Evolutionary conservation across 2,888 invertebrate species (phyloP).

Genomic region (Lamellibrachia satsuma): DNA sequence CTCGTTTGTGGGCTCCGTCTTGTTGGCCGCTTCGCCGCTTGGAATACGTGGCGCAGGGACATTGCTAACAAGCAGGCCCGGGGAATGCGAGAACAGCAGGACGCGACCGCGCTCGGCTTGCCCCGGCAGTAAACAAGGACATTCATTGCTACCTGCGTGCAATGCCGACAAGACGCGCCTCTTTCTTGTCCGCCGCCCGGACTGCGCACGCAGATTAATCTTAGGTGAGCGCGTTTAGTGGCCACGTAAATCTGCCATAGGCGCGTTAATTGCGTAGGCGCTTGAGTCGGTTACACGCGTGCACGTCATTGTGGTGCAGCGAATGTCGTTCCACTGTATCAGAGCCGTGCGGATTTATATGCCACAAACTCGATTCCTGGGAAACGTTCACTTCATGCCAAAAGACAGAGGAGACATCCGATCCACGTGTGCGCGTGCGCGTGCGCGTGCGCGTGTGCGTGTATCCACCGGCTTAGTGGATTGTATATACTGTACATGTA

Average conservation of each 20-base stretch:
- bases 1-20: background rate
- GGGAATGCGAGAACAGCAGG: background rate
- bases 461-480: background rate
- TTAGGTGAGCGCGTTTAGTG: background rate
- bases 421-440: background rate
- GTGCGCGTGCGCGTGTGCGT: background rate
- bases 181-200: background rate
- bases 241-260: background rate
- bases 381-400: too few relatives aligned
- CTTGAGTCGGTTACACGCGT: background rate
- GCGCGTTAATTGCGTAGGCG: background rate
- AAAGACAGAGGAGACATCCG: background rate
- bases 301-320: background rate
- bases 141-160: background rate
- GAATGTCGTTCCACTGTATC: too few relatives aligned
- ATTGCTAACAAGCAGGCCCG: background rate
- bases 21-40: too few relatives aligned
- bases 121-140: background rate
- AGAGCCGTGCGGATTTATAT: background rate
- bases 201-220: background rate
- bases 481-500: background rate
- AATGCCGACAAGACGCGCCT: background rate
- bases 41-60: background rate
- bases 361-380: background rate
- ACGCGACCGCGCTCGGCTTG: background rate